These are phyloP conservation scores for Arbacia lixula DNA, from an alignment of 53 echinoderm and acorn worm genomes.

Conservation along the genomic window DNA sequence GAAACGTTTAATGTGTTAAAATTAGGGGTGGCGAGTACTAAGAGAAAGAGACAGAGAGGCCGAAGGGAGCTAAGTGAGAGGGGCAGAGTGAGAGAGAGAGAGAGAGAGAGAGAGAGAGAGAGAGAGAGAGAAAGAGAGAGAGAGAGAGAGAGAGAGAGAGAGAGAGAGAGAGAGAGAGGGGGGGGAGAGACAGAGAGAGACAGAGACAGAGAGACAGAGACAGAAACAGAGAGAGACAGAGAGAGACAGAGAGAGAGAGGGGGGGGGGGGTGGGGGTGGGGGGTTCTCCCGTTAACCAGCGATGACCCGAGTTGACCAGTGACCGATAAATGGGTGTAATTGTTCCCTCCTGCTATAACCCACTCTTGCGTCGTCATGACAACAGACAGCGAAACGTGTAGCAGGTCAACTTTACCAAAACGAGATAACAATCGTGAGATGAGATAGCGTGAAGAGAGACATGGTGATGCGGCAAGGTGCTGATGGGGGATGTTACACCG, in stretches of 20 bases:
- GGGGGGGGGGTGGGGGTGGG: neutral
- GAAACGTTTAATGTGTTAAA: slow-evolving; percentile 7
- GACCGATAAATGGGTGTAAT: too few relatives aligned
- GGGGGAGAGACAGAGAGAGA: neutral
- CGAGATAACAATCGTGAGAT: too few relatives aligned
- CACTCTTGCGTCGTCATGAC: too few relatives aligned
- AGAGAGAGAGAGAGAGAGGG: neutral
- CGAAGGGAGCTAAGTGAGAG: neutral
- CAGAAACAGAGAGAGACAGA: too few relatives aligned
- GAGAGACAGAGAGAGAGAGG: neutral
- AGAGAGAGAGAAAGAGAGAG: neutral
- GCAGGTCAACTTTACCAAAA: too few relatives aligned
- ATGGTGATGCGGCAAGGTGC: too few relatives aligned
- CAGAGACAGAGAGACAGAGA: neutral
- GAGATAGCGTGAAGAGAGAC: too few relatives aligned
- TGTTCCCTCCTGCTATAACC: too few relatives aligned
- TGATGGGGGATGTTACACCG: too few relatives aligned
- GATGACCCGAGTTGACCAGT: too few relatives aligned
- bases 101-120: neutral
- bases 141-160: neutral
- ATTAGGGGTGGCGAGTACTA: neutral
- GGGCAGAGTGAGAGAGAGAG: neutral
- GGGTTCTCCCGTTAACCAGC: too few relatives aligned
- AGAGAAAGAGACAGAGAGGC: neutral
- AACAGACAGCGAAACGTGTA: too few relatives aligned